Base-by-base conservation (phyloP, 2,888 invertebrate species). In the Drosophila niveifrons region DNA sequence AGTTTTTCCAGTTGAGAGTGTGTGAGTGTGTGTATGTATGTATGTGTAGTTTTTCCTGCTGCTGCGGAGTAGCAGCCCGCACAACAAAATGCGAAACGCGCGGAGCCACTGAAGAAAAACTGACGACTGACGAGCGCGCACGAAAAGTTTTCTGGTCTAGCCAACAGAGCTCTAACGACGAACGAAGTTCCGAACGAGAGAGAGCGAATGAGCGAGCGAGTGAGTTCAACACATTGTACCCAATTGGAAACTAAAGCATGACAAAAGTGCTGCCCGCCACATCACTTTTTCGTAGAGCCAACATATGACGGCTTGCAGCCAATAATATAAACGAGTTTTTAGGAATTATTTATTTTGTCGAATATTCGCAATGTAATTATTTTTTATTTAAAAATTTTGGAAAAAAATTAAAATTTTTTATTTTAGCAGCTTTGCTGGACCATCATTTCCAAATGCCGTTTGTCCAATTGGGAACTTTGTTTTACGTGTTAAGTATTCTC, bases 81-180 rank as follows among this genome's bases (percentile, higher is more conserved):
- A 79, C 85, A 82, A 79, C 87, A 81, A 80, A 89, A 89, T 85
- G 75, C 76, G 85, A 82, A 80, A 90, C 90, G 84, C 89, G 89
- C 90, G 90, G 88, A 90, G 90, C 90, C 80, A 84, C 86, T 86
- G 83, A 83, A 88, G 82, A 83, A 88, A 88, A 83, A 80, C 86
- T 83, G 88, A 89, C 81, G 88, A 86, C 89, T 86, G 88, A 82
- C 80, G 69, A 67, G 66, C 78, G 71, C 68, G 53, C 71, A 73
- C 85, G 76, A 74, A 87, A 79, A 78, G 67, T 82, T 78, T 80
- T 81, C 72, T 78, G 58, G 63, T 66, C 75, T 69, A 78, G 78
- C 64, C 67, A 53, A 53, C 59, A 57, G 51, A 52, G 53, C 53
- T 41, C 23, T 23, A 23, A 23, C 23, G 70, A 36, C 64, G 82